These are phyloP conservation scores for Pyralis farinalis DNA, from an alignment of 2,888 invertebrate genomes.

Conservation along the genomic window DNA sequence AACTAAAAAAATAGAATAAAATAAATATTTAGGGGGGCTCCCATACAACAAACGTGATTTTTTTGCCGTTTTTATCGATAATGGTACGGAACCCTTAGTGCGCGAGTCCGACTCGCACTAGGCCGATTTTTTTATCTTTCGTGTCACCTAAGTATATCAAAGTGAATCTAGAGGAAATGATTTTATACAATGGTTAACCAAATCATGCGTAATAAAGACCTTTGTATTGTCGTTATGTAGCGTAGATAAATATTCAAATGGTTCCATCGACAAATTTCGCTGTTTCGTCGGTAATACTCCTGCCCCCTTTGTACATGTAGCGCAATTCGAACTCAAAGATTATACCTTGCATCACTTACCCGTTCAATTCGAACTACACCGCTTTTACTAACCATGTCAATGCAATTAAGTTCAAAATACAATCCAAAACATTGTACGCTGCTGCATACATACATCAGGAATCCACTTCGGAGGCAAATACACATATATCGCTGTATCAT, in stretches of 20 bases:
- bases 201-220: slow-evolving; percentile 45
- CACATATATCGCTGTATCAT: too few species aligned
- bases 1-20: too few species aligned
- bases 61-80: too few species aligned
- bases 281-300: slow-evolving; percentile 46
- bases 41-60: too few species aligned
- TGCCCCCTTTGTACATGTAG: slow-evolving; percentile 49
- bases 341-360: slow-evolving; percentile 4
- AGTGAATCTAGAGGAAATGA: slow-evolving; percentile 26
- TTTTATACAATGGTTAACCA: slow-evolving; percentile 33
- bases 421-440: too few species aligned
- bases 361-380: not conserved
- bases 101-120: too few species aligned
- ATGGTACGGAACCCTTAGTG: too few species aligned
- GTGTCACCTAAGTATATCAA: slow-evolving; percentile 4
- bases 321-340: slow-evolving; percentile 49
- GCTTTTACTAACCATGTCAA: not conserved
- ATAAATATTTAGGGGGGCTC: too few species aligned
- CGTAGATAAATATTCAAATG: slow-evolving; percentile 62
- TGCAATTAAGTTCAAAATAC: not conserved
- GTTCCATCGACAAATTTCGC: slow-evolving; percentile 46
- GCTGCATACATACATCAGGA: too few species aligned
- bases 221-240: slow-evolving; percentile 48
- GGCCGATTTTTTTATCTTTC: slow-evolving; percentile 10
- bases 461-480: too few species aligned